Percentiles rank a stretch among this genome's conserved stretches.
Conservation (phyloP, 2,888 invertebrate species). For the Chrysina gloriosa region DNA sequence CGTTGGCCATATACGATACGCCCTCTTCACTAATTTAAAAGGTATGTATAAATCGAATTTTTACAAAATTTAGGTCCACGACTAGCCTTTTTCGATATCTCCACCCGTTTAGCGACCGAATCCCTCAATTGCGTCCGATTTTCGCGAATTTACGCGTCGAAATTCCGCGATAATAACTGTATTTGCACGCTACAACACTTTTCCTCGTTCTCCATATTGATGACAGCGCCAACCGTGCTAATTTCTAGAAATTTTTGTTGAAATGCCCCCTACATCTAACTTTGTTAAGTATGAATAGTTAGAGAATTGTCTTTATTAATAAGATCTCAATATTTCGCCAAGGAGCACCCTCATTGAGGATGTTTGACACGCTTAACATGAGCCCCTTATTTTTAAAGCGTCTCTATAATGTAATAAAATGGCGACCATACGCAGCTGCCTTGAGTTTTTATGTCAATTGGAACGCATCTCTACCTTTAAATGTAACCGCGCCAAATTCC, state of each 20-base stretch:
- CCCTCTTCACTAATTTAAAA: conserved; percentile 69
- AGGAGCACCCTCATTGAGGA: conserved; percentile 24
- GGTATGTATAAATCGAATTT: conserved; percentile 56
- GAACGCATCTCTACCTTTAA: conserved; percentile 34
- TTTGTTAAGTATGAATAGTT: conserved; percentile 65
- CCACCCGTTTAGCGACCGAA: not conserved
- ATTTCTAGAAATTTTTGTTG: conserved; percentile 75
- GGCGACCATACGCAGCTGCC: conserved; percentile 52
- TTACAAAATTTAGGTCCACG: conserved; percentile 35
- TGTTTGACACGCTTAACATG: conserved; percentile 27
- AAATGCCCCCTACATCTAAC: conserved; percentile 72
- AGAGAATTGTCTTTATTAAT: conserved; percentile 59
- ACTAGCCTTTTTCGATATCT: not conserved
- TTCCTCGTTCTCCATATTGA: conserved; percentile 68
- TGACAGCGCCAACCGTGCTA: conserved; percentile 78
- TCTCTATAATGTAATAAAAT: conserved; percentile 54
- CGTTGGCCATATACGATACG: conserved; percentile 67
- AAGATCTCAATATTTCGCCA: conserved; percentile 35
- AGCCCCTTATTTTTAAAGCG: conserved; percentile 52
- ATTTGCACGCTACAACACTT: conserved; percentile 52
- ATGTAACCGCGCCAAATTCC: conserved; percentile 19
- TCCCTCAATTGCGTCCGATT: conserved; percentile 17
- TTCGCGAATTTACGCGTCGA: not conserved
- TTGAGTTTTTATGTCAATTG: conserved; percentile 44
- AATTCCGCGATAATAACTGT: conserved; percentile 39